Base-by-base conservation (phyloP, 2,888 invertebrate species). In the Chaetoderma sp. region DNA sequence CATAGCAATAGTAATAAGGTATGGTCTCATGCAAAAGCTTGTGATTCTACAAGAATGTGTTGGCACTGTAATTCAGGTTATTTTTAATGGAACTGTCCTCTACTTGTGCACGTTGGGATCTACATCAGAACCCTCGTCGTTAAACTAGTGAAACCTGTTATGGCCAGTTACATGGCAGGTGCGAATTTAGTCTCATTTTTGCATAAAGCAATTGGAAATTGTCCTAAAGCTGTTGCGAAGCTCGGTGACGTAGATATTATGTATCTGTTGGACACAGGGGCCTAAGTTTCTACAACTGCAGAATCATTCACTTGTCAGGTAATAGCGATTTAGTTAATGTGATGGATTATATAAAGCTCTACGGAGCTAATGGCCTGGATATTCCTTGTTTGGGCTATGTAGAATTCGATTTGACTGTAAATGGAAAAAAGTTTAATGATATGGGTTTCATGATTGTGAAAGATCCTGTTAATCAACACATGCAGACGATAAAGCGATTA, bases 111-210 rank as follows among this genome's bases (percentile, higher is more conserved):
- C n/a, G n/a, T n/a, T n/a, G n/a, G n/a, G n/a, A n/a, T n/a, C n/a
- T n/a, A n/a, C n/a, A n/a, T n/a, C n/a, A n/a, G n/a, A n/a, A n/a
- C n/a, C n/a, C n/a, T n/a, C n/a, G 49, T 2, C 1, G 21, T 44
- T 44, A 57, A 57, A 57, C 57, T 4, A 30, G 2, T 42, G 44
- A 1, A 10, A 39, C 54, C 59, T 59, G 64, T 52, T 2, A 59
- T 64, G 45, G 52, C 58, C 32, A 8, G 63, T 52, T 59, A 44
- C 45, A 59, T 45, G 16, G 32, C 45, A 52, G 64, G 59, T 64
- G 5, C 39, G 30, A 30, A 57, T n/a, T 27, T 32, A 30, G 58
- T 58, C 65, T 61, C 59, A 32, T 13, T 61, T 36, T 56, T 65
- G 28, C 21, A 61, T 50, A 65, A 44, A 47, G 58, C 55, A n/a